A percentile compares a stretch with the other conserved stretches of the same genome.
Evolutionary conservation across 2,888 invertebrate species (phyloP).

Genomic region (Acrobasis suavella): DNA sequence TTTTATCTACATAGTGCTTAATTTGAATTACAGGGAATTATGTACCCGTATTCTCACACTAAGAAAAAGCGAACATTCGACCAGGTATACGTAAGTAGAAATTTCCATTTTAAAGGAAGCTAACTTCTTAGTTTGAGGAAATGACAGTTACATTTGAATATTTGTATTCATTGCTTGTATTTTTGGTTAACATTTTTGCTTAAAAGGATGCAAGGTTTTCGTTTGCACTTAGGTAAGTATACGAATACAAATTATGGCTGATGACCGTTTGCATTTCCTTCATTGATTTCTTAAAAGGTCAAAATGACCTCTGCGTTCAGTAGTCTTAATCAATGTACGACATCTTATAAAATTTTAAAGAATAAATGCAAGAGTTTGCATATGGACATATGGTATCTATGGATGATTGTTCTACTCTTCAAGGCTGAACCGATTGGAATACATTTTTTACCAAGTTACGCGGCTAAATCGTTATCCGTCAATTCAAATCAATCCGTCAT

Average conservation of each 20-base stretch:
- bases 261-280: background rate
- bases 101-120: background rate
- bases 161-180: background rate
- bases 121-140: background rate
- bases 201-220: background rate
- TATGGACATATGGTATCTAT: too few relatives aligned
- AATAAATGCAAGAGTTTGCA: too few relatives aligned
- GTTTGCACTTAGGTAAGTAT: background rate
- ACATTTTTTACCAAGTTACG: too few relatives aligned
- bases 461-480: too few relatives aligned
- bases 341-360: too few relatives aligned
- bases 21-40: constrained; percentile 58
- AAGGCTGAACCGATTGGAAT: too few relatives aligned
- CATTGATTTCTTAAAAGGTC: background rate
- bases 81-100: constrained; percentile 60
- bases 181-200: background rate
- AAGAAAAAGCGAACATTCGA: constrained; percentile 65
- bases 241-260: background rate
- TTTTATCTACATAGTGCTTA: background rate
- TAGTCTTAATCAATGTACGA: too few relatives aligned
- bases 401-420: too few relatives aligned
- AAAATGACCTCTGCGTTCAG: background rate
- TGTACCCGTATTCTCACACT: constrained; percentile 77
- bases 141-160: background rate
- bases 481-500: too few relatives aligned